phyloP scores from a whole-genome alignment of 1,140 invertebrate species.

The Trichonephila clavata region DNA sequence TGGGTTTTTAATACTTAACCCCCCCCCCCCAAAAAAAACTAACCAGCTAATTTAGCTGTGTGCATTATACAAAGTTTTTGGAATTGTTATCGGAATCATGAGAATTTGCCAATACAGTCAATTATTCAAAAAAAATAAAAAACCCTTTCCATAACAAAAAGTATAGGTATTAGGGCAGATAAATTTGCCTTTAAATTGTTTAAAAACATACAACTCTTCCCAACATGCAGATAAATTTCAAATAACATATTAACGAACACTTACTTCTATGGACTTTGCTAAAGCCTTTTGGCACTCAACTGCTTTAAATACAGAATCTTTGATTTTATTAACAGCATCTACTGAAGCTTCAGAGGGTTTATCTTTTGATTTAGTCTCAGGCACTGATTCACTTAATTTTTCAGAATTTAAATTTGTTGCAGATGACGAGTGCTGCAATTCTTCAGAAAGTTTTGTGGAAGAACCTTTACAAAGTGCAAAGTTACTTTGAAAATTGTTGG shows the following conservation, averaged over 20 bases:
- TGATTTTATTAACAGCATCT: constrained; percentile 53
- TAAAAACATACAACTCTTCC: neutral
- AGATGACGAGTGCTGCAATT: neutral
- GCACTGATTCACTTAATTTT: neutral
- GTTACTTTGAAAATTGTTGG: neutral
- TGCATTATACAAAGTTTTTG: no score
- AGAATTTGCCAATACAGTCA: no score
- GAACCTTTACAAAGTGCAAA: constrained; percentile 39
- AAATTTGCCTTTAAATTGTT: neutral
- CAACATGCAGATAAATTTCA: no score
- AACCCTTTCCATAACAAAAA: neutral
- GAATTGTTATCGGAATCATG: no score
- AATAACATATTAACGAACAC: neutral
- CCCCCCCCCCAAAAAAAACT: no score
- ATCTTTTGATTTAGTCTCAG: neutral
- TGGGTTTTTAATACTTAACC: no score
- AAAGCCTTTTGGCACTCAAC: constrained; percentile 68
- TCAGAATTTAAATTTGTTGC: neutral
- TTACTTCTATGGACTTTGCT: constrained; percentile 68
- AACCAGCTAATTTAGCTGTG: no score
- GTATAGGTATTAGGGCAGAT: neutral
- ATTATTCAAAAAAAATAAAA: no score
- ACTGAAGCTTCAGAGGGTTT: neutral
- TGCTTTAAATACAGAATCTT: constrained; percentile 51
- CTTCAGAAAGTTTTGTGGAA: neutral